Conservation (phyloP, 2,113 vertebrate genomes). For the Petroica traversi region DNA sequence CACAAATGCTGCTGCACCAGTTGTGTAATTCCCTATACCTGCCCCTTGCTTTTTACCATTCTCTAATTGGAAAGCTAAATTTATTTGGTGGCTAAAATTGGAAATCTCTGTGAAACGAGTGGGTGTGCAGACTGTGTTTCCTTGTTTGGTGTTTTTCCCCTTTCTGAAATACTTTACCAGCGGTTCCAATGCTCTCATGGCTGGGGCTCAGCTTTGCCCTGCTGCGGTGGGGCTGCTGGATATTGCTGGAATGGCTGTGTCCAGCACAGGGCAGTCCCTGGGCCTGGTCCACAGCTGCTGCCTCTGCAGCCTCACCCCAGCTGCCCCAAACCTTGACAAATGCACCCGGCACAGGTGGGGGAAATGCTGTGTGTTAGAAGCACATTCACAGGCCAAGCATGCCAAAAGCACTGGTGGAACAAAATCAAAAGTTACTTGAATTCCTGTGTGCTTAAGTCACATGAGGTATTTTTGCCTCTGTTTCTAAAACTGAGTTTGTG, state of each 20-base stretch:
- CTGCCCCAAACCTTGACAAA: not conserved
- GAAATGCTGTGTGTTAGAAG: not conserved
- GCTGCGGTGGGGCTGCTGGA: rapidly evolving
- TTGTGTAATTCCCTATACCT: not conserved
- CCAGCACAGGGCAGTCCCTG: not conserved
- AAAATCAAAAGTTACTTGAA: not conserved
- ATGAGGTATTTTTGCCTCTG: not conserved
- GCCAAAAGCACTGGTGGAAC: not conserved
- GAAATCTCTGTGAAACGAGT: not conserved
- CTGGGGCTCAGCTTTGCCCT: not conserved
- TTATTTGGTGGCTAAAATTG: not conserved
- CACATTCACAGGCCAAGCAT: not conserved
- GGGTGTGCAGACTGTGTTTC: not conserved
- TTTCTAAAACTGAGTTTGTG: not conserved
- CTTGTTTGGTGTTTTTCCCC: not conserved
- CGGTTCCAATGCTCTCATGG: rapidly evolving
- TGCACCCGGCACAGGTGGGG: too few species aligned
- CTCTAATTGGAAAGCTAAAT: not conserved
- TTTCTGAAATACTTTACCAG: not conserved
- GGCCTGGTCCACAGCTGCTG: not conserved
- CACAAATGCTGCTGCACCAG: not conserved
- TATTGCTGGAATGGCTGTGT: not conserved
- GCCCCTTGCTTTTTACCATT: not conserved
- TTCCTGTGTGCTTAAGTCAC: not conserved
- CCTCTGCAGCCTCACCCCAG: not conserved